phyloP scores from a whole-genome alignment of 2,113 vertebrate species.

The Phocoena sinus region DNA sequence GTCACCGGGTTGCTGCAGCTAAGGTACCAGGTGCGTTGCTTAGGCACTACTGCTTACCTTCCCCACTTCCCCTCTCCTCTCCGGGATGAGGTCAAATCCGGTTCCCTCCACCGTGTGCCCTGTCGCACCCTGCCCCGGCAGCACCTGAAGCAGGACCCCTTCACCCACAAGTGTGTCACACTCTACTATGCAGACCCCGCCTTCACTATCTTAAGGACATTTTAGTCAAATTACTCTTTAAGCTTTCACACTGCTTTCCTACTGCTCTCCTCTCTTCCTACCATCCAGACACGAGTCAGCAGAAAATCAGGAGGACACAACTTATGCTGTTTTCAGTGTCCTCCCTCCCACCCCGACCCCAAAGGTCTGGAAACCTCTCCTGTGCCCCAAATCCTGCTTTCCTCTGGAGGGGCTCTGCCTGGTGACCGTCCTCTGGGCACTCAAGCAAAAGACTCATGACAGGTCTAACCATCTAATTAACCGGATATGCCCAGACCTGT shows the following conservation, averaged over 20 bases:
- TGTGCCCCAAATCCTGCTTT: background rate
- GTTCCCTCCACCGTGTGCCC: background rate
- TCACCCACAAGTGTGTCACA: background rate
- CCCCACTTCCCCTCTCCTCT: background rate
- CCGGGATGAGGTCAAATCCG: background rate
- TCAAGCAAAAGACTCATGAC: background rate
- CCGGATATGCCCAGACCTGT: background rate
- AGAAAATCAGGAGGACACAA: background rate
- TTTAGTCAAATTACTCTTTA: background rate
- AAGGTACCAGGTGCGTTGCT: background rate
- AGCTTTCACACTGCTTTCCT: background rate
- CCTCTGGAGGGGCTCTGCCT: background rate
- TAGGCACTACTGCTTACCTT: background rate
- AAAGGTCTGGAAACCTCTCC: background rate
- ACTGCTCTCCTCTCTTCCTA: background rate
- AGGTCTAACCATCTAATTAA: background rate
- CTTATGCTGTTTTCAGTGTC: background rate
- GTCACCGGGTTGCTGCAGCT: background rate
- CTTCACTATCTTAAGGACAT: background rate
- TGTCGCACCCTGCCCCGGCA: rapidly evolving
- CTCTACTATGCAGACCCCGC: background rate
- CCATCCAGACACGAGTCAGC: background rate
- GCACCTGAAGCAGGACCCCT: background rate
- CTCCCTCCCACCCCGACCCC: background rate
- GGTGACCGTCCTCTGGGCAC: background rate